Evolutionary conservation across 2,888 invertebrate genomes (phyloP).

Genomic region (Drosophila atripex): DNA sequence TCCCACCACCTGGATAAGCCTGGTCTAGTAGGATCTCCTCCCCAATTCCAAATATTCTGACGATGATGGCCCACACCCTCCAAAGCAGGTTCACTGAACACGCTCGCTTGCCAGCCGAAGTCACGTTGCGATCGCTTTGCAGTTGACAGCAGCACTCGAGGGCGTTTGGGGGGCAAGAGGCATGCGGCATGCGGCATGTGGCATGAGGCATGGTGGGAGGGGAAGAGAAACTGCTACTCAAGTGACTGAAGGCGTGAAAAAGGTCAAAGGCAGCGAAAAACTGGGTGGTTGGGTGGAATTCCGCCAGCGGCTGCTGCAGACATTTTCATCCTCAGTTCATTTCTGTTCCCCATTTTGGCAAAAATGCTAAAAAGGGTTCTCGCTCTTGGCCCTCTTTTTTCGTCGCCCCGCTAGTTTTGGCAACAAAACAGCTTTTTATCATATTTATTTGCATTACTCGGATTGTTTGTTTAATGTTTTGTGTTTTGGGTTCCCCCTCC

Average conservation of each 20-base stretch:
- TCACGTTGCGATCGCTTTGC: constrained; percentile 51
- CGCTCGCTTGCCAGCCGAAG: constrained; percentile 4
- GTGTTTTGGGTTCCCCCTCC: neutral
- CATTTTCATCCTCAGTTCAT: constrained; percentile 45
- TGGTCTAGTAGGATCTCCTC: neutral
- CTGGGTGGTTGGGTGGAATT: constrained; percentile 5
- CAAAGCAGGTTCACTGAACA: constrained; percentile 1
- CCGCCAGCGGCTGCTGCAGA: constrained; percentile 45
- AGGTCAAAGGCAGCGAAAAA: constrained; percentile 66
- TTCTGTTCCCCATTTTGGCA: constrained; percentile 19
- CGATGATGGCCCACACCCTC: constrained; percentile 1
- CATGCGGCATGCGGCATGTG: constrained; percentile 3
- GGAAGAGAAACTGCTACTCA: constrained; percentile 67
- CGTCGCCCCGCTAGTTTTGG: constrained; percentile 32
- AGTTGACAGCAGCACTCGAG: constrained; percentile 56
- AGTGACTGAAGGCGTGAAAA: constrained; percentile 75
- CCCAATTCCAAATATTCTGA: neutral
- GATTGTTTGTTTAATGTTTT: constrained; percentile 27
- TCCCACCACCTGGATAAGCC: too few relatives aligned
- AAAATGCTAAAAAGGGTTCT: constrained; percentile 44
- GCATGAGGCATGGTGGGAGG: constrained; percentile 14
- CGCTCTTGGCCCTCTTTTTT: neutral
- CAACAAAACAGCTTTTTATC: constrained; percentile 50
- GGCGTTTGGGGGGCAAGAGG: constrained; percentile 19
- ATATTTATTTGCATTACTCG: constrained; percentile 49